Conservation (phyloP, 1,140 invertebrate genomes). For the Pseudomyrmex concolor region DNA sequence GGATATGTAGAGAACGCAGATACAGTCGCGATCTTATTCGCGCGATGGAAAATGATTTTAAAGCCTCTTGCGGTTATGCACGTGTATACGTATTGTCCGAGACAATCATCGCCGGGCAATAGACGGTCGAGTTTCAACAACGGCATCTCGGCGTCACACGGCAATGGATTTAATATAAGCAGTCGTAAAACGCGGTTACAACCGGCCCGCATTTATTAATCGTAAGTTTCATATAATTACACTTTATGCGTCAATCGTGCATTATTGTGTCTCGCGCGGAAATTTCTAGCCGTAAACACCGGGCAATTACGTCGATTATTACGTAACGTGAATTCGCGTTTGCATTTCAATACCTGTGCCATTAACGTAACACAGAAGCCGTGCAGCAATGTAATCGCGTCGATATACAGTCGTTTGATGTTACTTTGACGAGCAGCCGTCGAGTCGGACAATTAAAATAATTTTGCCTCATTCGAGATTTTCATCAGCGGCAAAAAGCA, state of each 20-base stretch:
- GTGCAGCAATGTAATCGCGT: neutral
- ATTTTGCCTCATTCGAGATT: neutral
- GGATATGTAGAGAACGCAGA: no score
- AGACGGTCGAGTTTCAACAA: slow-evolving; percentile 10
- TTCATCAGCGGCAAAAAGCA: neutral
- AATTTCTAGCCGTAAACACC: slow-evolving; percentile 3
- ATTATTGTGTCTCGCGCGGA: slow-evolving; percentile 6
- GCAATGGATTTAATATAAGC: slow-evolving; percentile 69
- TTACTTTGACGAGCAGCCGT: neutral
- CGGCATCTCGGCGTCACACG: neutral
- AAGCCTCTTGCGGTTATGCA: neutral
- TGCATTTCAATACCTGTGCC: neutral
- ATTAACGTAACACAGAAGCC: neutral
- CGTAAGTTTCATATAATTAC: slow-evolving; percentile 63
- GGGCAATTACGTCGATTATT: neutral
- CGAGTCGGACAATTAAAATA: neutral
- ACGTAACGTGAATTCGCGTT: neutral
- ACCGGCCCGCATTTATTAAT: slow-evolving; percentile 65
- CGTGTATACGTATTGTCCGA: neutral
- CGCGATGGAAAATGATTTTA: slow-evolving; percentile 24
- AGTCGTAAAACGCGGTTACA: slow-evolving; percentile 63
- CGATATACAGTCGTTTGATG: neutral
- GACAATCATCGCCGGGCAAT: neutral
- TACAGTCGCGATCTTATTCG: neutral
- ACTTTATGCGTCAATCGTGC: slow-evolving; percentile 40